phyloP scores from a whole-genome alignment of 2,113 vertebrate species.

The Chiloscyllium plagiosum region DNA sequence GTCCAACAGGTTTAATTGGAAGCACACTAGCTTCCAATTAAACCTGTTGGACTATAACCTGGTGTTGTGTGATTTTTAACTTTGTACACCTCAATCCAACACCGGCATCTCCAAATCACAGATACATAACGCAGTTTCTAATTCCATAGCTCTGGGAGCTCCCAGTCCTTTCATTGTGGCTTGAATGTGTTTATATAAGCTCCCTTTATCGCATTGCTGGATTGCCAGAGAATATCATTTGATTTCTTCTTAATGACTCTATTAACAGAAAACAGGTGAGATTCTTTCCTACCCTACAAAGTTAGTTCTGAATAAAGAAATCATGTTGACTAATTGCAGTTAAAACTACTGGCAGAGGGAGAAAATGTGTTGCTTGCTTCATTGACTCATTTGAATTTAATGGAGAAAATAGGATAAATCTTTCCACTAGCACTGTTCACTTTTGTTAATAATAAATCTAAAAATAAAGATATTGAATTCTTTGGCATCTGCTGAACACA shows the following conservation, averaged over 20 bases:
- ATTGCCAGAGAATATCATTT: background rate
- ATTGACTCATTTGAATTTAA: background rate
- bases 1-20: too few relatives aligned
- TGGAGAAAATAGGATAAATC: background rate
- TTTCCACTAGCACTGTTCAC: background rate
- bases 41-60: too few relatives aligned
- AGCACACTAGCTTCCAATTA: too few relatives aligned
- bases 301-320: background rate
- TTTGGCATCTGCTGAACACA: background rate
- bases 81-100: too few relatives aligned
- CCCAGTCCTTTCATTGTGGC: background rate
- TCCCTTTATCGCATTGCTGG: background rate
- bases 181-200: background rate
- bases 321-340: background rate
- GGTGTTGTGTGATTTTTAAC: too few relatives aligned
- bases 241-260: background rate
- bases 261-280: background rate
- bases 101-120: too few relatives aligned
- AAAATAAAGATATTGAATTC: conserved; percentile 16
- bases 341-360: background rate
- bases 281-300: background rate
- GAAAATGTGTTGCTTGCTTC: background rate
- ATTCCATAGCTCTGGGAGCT: background rate
- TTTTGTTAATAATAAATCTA: conserved; percentile 31
- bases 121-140: too few relatives aligned